A percentile compares a stretch with the other conserved stretches of the same genome.
Conservation (phyloP, 2,113 vertebrate species). For the Cricetomys ansorgei region DNA sequence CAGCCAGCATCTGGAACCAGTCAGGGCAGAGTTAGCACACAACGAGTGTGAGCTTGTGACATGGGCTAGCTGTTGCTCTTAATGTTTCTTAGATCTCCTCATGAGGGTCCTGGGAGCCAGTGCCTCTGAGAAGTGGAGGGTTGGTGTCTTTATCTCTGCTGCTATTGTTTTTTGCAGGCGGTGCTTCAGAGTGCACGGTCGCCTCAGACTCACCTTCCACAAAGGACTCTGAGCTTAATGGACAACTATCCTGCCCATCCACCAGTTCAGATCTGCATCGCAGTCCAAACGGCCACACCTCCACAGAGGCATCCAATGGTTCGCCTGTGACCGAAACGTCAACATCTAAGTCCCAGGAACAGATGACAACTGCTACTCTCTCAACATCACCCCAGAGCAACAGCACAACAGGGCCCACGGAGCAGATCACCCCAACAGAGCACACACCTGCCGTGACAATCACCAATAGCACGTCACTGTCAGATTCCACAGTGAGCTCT, state of each 20-base stretch:
- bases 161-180: neutral
- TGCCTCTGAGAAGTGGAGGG: neutral
- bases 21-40: neutral
- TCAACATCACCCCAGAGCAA: neutral
- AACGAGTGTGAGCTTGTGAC: neutral
- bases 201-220: neutral
- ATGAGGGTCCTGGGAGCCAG: neutral
- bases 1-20: neutral
- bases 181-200: neutral
- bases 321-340: neutral
- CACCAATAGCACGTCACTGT: neutral
- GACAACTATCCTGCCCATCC: neutral
- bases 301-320: neutral
- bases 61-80: neutral
- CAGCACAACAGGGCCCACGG: neutral
- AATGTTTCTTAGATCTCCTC: neutral
- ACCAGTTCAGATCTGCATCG: neutral
- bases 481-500: neutral
- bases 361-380: neutral
- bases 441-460: neutral
- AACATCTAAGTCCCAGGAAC: neutral
- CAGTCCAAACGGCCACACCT: neutral
- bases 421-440: neutral
- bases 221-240: neutral
- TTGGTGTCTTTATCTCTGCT: neutral